Evolutionary conservation across 1,140 invertebrate genomes (phyloP), one percentile per base, ranked within the genome.

Genomic region (Homalodisca vitripennis): DNA sequence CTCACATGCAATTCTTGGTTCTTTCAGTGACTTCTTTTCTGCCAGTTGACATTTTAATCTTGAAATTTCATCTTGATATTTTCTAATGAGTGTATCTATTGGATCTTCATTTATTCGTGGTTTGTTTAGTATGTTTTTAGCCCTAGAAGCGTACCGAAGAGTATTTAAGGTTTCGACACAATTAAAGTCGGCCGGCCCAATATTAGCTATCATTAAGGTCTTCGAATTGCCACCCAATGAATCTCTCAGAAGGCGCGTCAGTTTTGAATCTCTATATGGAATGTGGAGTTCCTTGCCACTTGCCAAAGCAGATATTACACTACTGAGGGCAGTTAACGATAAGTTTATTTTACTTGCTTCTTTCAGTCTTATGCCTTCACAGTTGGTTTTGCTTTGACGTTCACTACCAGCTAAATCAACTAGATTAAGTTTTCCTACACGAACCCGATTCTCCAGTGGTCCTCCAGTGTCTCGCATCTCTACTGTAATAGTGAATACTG

Each of bases 401-500:
- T 98, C 96, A 80, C 93, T 96, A 77, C 81, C 91, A 82, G 85
- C 98, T 85, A 83, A 88, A 80, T 92, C 89, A 12, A 92, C 90
- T 80, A 84, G 79, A 79, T 92, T 92, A 53, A 92, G 79, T 75
- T 89, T 88, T 1, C 90, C 91, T 26, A 90, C 88, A 70, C 87
- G 78, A 51, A 92, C 88, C 73, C 87, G 85, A 73, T 82, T 62
- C 30, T 70, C 53, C 31, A 47, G 64, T 10, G 41, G 34, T 22
- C 48, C 32, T 53, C 74, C 72, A 0, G 74, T 71, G 57, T 89
- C 90, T 20, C 13, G 26, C 24, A 60, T 60, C 27, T 60, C 55
- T 12, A 99, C 92, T 10, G 95, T 98, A 66, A 99, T 93, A 77
- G 98, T 92, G 80, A 99, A 99, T 70, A 99, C 98, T 41, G 98